Percentiles rank a stretch among this genome's conserved stretches.
phyloP scores from a whole-genome alignment of 35 echinoderm and acorn worm genomes.

The Apostichopus japonicus region DNA sequence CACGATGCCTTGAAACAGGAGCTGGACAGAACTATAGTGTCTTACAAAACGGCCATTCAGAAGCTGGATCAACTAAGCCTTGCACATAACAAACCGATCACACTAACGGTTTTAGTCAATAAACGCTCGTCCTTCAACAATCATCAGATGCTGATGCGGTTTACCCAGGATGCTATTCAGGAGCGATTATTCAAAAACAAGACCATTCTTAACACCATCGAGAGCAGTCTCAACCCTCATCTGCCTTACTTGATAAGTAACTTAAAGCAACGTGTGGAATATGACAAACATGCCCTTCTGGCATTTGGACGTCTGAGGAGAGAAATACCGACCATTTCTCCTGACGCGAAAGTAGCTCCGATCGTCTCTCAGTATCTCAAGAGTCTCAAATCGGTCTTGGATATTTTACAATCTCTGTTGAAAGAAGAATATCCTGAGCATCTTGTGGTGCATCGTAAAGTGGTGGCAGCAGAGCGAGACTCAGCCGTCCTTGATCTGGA shows the following conservation, averaged over 20 bases:
- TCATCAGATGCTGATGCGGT: constrained; percentile 86
- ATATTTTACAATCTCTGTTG: constrained; percentile 70
- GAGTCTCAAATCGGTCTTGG: constrained; percentile 82
- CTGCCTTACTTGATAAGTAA: constrained; percentile 74
- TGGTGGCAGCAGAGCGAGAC: background rate
- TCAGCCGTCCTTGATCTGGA: constrained; percentile 36
- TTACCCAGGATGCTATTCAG: constrained; percentile 82
- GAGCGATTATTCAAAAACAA: constrained; percentile 93
- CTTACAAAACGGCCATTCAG: constrained; percentile 75
- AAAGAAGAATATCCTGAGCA: constrained; percentile 71
- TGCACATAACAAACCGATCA: constrained; percentile 74
- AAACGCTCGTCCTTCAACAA: constrained; percentile 60
- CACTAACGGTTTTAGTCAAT: constrained; percentile 59
- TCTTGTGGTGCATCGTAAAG: background rate
- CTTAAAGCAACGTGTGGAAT: constrained; percentile 85
- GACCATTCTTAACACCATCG: constrained; percentile 85
- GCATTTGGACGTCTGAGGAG: constrained; percentile 79
- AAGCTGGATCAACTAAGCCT: constrained; percentile 83
- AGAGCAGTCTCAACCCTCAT: constrained; percentile 73
- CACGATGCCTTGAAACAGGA: constrained; percentile 91
- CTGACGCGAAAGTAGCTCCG: constrained; percentile 86
- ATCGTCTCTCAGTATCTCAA: constrained; percentile 84
- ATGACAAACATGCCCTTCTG: constrained; percentile 95
- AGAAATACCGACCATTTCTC: constrained; percentile 87
- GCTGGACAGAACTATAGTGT: constrained; percentile 68